Evolutionary conservation across 2,888 invertebrate species (phyloP).

Genomic region (Caenorhabditis angaria): DNA sequence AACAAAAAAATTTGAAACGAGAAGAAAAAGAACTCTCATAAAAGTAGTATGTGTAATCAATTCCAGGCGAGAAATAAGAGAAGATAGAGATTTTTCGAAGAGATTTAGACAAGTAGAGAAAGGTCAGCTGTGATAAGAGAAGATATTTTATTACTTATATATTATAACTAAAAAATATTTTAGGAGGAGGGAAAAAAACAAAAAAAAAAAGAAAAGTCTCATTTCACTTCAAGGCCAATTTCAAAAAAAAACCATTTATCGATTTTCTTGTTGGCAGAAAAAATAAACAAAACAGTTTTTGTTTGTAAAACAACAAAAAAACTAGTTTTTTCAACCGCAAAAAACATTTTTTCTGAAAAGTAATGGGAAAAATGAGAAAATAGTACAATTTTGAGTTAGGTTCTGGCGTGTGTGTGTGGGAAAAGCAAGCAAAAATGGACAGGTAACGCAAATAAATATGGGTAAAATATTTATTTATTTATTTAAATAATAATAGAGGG

Average conservation of each 20-base stretch:
- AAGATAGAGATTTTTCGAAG: not conserved
- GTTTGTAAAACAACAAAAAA: not conserved
- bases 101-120: not conserved
- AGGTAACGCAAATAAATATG: too few species aligned
- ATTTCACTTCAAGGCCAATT: not conserved
- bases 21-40: not conserved
- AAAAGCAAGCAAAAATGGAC: too few species aligned
- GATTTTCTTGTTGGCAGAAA: not conserved
- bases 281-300: not conserved
- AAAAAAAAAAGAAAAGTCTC: not conserved
- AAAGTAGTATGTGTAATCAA: not conserved
- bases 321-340: not conserved
- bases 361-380: too few species aligned
- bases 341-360: not conserved
- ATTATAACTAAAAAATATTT: not conserved
- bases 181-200: not conserved
- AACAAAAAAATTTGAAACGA: not conserved
- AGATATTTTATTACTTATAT: not conserved
- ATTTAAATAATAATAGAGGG: not conserved
- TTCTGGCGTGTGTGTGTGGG: too few species aligned
- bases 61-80: not conserved
- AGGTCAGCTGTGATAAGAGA: slow-evolving; percentile 2
- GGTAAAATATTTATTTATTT: too few species aligned
- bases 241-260: not conserved
- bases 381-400: too few species aligned